Percentiles rank a stretch among this genome's conserved stretches.
Evolutionary conservation across 1,140 invertebrate genomes (phyloP).

Genomic region (Littorina saxatilis): DNA sequence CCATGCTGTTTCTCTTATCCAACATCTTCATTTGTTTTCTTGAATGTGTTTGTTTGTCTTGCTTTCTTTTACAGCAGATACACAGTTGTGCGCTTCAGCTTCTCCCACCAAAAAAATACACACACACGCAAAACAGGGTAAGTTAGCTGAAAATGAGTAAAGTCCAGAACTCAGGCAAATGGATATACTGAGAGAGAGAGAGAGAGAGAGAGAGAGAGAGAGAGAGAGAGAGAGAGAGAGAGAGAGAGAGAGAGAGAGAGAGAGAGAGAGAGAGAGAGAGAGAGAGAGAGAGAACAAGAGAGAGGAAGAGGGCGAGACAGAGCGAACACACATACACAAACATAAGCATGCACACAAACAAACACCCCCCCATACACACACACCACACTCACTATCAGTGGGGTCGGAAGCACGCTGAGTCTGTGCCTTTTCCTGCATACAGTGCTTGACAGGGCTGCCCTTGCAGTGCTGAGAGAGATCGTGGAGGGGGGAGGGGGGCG

Average conservation of each 20-base stretch:
- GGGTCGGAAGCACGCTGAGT: slow-evolving; percentile 36
- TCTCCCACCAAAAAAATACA: too few species aligned
- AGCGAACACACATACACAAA: too few species aligned
- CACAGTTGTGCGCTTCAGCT: too few species aligned
- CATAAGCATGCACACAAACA: neutral
- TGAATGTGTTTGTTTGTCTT: too few species aligned
- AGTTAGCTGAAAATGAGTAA: too few species aligned
- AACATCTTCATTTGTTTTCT: too few species aligned
- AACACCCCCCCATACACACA: neutral
- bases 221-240: neutral
- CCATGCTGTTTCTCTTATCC: too few species aligned
- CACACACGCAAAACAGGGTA: too few species aligned
- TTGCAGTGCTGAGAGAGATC: slow-evolving; percentile 51
- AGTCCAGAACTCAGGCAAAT: neutral
- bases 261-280: neutral
- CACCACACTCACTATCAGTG: slow-evolving; percentile 44
- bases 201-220: neutral
- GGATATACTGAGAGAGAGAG: neutral
- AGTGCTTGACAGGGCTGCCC: slow-evolving; percentile 46
- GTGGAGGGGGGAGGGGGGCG: neutral
- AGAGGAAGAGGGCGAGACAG: neutral
- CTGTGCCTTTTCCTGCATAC: slow-evolving; percentile 50
- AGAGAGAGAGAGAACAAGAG: neutral
- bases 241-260: neutral
- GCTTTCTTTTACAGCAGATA: too few species aligned